Percentiles rank a stretch among this genome's conserved stretches.
Conservation (phyloP, 2,797 vertebrate species). For the Cetoscarus ocellatus region DNA sequence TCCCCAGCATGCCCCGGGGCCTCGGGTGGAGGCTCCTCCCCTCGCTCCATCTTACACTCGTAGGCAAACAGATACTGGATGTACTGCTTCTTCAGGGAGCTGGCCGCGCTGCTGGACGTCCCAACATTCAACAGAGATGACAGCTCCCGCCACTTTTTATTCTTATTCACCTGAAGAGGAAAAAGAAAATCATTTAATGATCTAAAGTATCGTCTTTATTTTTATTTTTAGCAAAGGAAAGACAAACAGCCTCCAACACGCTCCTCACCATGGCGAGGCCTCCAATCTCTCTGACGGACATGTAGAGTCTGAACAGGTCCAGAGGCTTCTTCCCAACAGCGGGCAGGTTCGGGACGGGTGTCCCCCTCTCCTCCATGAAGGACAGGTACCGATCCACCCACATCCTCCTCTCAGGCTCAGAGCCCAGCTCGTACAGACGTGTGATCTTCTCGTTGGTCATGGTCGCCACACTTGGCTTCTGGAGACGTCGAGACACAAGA, state of each 20-base stretch:
- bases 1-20: conserved; percentile 83
- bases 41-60: conserved; percentile 96
- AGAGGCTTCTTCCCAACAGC: conserved; percentile 94
- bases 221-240: no score
- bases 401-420: conserved; percentile 89
- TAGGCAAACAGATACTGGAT: conserved; percentile 98
- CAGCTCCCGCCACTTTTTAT: conserved; percentile 97
- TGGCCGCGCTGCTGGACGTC: conserved; percentile 95
- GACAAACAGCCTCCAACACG: no score
- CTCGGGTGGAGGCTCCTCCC: conserved; percentile 95
- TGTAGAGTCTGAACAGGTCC: conserved; percentile 93
- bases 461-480: conserved; percentile 91
- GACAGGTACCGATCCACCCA: conserved; percentile 95
- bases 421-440: conserved; percentile 92
- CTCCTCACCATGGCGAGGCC: conserved; percentile 93
- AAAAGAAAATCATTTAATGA: no score
- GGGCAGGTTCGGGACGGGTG: conserved; percentile 89
- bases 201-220: no score
- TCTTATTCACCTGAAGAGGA: conserved; percentile 92
- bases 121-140: conserved; percentile 91
- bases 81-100: conserved; percentile 98
- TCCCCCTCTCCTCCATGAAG: conserved; percentile 96
- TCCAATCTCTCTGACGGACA: conserved; percentile 93
- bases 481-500: conserved; percentile 26
- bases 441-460: conserved; percentile 92